Base-by-base conservation (phyloP, 92 coral and sea anemone species). In the Scolanthus callimorphus region DNA sequence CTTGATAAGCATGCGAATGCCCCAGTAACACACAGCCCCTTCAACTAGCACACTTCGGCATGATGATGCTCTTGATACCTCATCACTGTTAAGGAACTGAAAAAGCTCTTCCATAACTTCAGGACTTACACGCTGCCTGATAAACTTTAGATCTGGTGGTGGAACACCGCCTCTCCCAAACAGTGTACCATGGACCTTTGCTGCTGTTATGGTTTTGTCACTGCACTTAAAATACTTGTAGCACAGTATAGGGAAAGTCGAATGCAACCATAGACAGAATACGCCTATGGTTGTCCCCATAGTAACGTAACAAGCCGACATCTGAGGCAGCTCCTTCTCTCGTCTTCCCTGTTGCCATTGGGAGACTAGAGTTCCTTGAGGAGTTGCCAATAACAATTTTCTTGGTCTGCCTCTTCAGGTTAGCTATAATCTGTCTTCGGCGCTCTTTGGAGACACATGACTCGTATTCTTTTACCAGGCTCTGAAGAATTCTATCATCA, bases 131-230 rank as follows among this genome's bases (percentile, higher is more conserved):
- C 48, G 43, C 46, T 67, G 82, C 21, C 69, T 70, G 6, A 46
- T 4, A 51, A 81, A 67, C 2, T 2, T 61, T 22, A 74, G 51
- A 0, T 63, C 60, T 21, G 57, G 21, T 0, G 28, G 48, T 20
- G 84, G 55, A 0, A 31, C 68, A 1, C 77, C 84, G 9, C 77
- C 72, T 46, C 51, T 77, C 12, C 84, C 77, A 62, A 77, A 77
- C 49, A 77, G 43, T 23, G 48, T 22, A 10, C 70, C 75, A 71
- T 79, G 86, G 0, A 65, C 71, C 29, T 69, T 49, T 1, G 77
- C 77, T 43, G 84, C 77, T 19, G 84, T 45, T 8, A 77, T 55
- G 4, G 77, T 77, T 21, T 46, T 46, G 22, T 46, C 52, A 46
- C 52, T 46, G 22, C 52, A 46, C 6, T 46, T 19, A 20, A 46